These are phyloP conservation scores for Otis tarda DNA, from an alignment of 2,113 vertebrate species.

Conservation along the genomic window DNA sequence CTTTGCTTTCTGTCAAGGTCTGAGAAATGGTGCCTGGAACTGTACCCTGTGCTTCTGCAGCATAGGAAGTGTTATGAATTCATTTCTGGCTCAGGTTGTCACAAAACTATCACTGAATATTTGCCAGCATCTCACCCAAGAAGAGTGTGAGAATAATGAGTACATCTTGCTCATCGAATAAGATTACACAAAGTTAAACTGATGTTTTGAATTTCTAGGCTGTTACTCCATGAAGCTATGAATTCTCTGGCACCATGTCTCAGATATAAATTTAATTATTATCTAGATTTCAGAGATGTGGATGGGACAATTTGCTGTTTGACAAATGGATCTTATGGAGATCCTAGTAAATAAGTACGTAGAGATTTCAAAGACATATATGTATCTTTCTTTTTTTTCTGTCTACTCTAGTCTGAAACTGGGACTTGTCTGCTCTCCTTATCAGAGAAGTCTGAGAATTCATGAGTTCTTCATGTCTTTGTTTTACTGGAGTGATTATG, in stretches of 20 bases:
- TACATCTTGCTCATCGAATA: neutral
- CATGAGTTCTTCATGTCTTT: neutral
- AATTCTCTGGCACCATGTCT: neutral
- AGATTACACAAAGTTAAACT: neutral
- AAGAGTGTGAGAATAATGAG: neutral
- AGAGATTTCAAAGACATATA: neutral
- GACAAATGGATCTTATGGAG: neutral
- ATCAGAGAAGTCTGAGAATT: neutral
- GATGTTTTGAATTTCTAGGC: neutral
- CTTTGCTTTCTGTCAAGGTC: neutral
- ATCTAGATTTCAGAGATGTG: neutral
- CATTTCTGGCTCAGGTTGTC: neutral
- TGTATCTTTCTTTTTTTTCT: neutral
- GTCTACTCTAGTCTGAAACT: neutral
- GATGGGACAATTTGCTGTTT: neutral
- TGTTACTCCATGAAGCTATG: neutral
- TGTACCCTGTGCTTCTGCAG: neutral
- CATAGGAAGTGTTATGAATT: neutral
- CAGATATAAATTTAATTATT: neutral
- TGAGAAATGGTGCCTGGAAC: neutral
- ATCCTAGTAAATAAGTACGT: neutral
- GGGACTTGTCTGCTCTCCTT: neutral
- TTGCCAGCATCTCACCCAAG: neutral
- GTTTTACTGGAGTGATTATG: neutral
- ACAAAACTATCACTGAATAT: neutral